Evolutionary conservation across 2,797 vertebrate species (phyloP), one percentile per base, ranked within the genome.

Genomic region (Mormyrops boulengeri): DNA sequence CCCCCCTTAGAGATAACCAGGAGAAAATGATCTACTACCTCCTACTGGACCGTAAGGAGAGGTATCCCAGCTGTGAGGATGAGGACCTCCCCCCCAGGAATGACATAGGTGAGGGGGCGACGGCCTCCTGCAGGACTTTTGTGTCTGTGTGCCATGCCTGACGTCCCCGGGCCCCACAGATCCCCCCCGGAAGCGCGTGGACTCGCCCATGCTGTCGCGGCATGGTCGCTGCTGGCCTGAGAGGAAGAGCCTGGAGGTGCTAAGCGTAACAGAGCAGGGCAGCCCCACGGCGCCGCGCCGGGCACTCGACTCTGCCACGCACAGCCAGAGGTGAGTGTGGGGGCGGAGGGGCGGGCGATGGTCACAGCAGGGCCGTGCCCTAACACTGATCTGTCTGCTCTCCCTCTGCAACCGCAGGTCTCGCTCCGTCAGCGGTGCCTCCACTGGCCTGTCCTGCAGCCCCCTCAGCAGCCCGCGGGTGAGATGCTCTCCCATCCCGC

Each of bases 21-120:
- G 97, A 98, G 93, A 98, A 98, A 93, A 97, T 98, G 97, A 98
- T 98, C 88, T 98, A 98, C 92, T 98, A 97, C 92, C 95, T 98
- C 92, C 96, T 98, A 89, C 93, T 98, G 93, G 97, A 98, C 93
- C 96, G 97, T 91, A 98, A 98, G 91, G 97, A 98, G 92, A 95
- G 97, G 19, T 98, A 98, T 92, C 97, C 97, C 80, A 98, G 97
- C 95, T 98, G 96, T 88, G 97, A 98, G 92, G 97, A 98, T 0
- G 97, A 98, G 91, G 97, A 98, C 90, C 95, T 98, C 91, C 97
- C 97, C 0, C 96, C 97, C 1, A 95, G 97, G 88, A 98, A 98
- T 34, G 97, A 98, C 91, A 89, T 94, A 2, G 96, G 96, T 97
- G 80, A 93, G 91, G 66, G 26, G 87, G 57, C 47, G 49, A 30